Evolutionary conservation across 2,113 vertebrate species (phyloP).

Genomic region (Sylvietta virens): DNA sequence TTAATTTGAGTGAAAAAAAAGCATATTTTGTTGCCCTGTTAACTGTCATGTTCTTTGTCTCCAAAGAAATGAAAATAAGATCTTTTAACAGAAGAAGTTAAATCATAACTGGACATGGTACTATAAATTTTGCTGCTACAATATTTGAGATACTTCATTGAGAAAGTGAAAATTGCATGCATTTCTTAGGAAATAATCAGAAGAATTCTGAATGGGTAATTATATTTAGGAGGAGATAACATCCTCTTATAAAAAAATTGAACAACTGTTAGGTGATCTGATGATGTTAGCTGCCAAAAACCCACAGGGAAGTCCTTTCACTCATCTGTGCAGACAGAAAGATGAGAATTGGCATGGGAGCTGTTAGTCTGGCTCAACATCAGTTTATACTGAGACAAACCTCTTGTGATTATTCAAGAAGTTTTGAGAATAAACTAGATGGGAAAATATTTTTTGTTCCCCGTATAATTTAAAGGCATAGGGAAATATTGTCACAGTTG

Average conservation of each 20-base stretch:
- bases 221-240: not conserved
- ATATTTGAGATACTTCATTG: not conserved
- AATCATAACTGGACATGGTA: not conserved
- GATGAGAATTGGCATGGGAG: slow-evolving; percentile 12
- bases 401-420: not conserved
- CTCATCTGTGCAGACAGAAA: slow-evolving; percentile 3
- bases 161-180: not conserved
- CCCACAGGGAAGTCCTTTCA: not conserved
- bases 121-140: not conserved
- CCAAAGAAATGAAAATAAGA: not conserved
- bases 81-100: not conserved
- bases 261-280: not conserved
- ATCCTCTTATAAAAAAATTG: not conserved
- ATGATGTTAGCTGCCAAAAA: not conserved
- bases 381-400: not conserved
- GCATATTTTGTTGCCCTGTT: not conserved
- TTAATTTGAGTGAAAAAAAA: not conserved
- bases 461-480: not conserved
- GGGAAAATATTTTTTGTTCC: not conserved
- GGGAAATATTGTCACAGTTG: not conserved
- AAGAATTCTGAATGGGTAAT: not conserved
- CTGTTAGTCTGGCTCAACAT: not conserved
- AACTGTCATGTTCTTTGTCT: not conserved
- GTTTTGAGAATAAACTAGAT: not conserved
- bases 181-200: not conserved